Evolutionary conservation across 1,140 invertebrate genomes (phyloP).

Genomic region (Aleiodes sp.): DNA sequence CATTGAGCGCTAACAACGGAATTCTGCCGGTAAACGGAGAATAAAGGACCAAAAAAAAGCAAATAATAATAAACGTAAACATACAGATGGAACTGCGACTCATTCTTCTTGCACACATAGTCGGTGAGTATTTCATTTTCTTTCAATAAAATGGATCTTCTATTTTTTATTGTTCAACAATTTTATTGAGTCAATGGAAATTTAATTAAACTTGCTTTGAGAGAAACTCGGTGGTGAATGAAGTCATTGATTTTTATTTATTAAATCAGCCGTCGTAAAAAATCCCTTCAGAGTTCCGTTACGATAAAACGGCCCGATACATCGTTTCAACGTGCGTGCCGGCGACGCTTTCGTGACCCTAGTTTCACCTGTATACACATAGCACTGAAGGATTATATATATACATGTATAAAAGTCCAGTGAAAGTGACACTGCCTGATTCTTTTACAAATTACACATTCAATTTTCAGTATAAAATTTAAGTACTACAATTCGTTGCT

Average conservation of each 20-base stretch:
- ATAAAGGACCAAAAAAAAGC: too few relatives aligned
- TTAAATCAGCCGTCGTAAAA: conserved; percentile 1
- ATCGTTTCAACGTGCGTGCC: conserved; percentile 25
- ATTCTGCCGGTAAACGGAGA: conserved; percentile 5
- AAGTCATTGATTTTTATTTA: conserved; percentile 3
- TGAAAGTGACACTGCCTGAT: neutral
- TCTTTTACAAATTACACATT: too few relatives aligned
- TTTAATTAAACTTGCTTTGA: neutral
- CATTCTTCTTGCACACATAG: conserved; percentile 52
- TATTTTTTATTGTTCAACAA: too few relatives aligned
- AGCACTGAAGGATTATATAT: neutral
- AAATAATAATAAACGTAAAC: conserved; percentile 22
- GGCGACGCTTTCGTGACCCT: conserved; percentile 27
- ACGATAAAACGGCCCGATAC: conserved; percentile 19
- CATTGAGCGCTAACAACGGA: conserved; percentile 13
- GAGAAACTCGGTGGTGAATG: neutral
- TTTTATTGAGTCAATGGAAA: too few relatives aligned
- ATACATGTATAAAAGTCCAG: conserved; percentile 1
- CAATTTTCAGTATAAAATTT: neutral
- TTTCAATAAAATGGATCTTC: too few relatives aligned
- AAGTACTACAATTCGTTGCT: neutral
- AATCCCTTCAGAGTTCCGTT: neutral
- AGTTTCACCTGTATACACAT: neutral
- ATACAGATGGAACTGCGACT: conserved; percentile 57
- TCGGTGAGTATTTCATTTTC: conserved; percentile 60